Percentiles rank a stretch among this genome's conserved stretches.
These are phyloP conservation scores for Chlorodrepanis virens DNA, from an alignment of 2,113 vertebrate genomes.

Conservation along the genomic window DNA sequence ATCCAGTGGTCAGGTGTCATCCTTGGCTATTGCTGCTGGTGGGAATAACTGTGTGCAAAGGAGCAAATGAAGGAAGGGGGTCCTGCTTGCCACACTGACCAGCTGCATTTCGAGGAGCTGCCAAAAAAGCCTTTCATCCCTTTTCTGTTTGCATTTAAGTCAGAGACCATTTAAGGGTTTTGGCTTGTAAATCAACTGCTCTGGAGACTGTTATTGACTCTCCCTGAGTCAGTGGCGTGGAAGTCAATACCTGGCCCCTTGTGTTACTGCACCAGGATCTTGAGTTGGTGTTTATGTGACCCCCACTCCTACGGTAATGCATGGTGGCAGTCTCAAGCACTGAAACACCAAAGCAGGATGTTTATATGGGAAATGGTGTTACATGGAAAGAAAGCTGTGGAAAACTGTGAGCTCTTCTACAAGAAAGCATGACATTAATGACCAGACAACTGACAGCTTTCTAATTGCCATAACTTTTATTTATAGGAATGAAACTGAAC, in stretches of 20 bases:
- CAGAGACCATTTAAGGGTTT: not conserved
- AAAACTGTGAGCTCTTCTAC: not conserved
- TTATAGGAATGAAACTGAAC: not conserved
- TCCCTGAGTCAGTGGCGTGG: not conserved
- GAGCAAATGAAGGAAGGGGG: not conserved
- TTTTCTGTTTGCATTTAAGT: not conserved
- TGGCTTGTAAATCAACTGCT: not conserved
- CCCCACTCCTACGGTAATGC: fast-evolving
- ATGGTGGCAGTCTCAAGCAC: not conserved
- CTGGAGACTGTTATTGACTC: not conserved
- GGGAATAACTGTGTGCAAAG: not conserved
- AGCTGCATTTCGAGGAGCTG: fast-evolving
- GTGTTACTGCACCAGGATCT: not conserved
- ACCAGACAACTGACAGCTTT: not conserved
- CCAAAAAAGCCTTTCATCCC: fast-evolving
- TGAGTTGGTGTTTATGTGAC: not conserved
- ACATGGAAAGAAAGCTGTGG: not conserved
- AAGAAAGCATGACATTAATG: not conserved
- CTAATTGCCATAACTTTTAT: not conserved
- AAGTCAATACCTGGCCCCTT: not conserved
- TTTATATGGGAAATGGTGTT: not conserved
- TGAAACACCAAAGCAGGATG: not conserved
- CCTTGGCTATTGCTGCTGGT: not conserved
- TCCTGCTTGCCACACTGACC: not conserved
- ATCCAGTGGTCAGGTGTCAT: not conserved